Evolutionary conservation across 2,797 vertebrate species (phyloP).

Genomic region (Lemur catta): DNA sequence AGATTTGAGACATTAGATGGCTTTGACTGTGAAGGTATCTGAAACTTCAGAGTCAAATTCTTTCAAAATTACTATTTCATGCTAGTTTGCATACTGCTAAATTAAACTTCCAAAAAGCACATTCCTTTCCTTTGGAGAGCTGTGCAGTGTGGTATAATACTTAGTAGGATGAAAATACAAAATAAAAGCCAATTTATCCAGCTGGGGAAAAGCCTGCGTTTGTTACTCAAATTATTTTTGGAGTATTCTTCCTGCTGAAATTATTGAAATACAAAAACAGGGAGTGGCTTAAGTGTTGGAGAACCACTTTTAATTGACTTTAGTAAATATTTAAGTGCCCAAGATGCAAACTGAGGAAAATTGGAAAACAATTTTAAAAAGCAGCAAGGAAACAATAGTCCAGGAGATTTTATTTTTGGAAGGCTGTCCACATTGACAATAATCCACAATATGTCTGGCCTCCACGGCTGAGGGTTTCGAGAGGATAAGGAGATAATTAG

Average conservation of each 20-base stretch:
- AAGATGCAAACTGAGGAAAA: neutral
- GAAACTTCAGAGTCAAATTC: slow-evolving; percentile 46
- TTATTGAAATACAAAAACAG: slow-evolving; percentile 52
- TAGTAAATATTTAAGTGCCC: slow-evolving; percentile 45
- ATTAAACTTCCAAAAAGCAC: slow-evolving; percentile 1
- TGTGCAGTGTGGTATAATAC: slow-evolving; percentile 46
- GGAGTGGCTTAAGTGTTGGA: slow-evolving; percentile 9
- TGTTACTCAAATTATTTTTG: slow-evolving; percentile 64
- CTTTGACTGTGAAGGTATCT: slow-evolving; percentile 35
- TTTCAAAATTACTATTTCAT: slow-evolving; percentile 25
- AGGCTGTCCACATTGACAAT: neutral
- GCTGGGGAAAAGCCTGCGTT: slow-evolving; percentile 32
- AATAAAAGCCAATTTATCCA: slow-evolving; percentile 48
- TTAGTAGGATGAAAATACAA: slow-evolving; percentile 42
- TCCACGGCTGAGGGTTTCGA: slow-evolving; percentile 12
- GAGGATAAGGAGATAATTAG: slow-evolving; percentile 34
- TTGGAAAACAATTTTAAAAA: slow-evolving; percentile 30
- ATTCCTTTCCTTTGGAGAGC: slow-evolving; percentile 22
- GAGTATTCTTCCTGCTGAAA: slow-evolving; percentile 65
- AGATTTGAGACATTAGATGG: slow-evolving; percentile 34
- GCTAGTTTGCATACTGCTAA: slow-evolving; percentile 33
- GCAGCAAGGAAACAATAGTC: slow-evolving; percentile 49
- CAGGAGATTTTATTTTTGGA: slow-evolving; percentile 45
- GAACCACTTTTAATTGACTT: slow-evolving; percentile 44
- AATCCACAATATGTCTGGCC: neutral